Evolutionary conservation across 2,797 vertebrate genomes (phyloP), one percentile per base, ranked within the genome.

Genomic region (Acanthopagrus latus): DNA sequence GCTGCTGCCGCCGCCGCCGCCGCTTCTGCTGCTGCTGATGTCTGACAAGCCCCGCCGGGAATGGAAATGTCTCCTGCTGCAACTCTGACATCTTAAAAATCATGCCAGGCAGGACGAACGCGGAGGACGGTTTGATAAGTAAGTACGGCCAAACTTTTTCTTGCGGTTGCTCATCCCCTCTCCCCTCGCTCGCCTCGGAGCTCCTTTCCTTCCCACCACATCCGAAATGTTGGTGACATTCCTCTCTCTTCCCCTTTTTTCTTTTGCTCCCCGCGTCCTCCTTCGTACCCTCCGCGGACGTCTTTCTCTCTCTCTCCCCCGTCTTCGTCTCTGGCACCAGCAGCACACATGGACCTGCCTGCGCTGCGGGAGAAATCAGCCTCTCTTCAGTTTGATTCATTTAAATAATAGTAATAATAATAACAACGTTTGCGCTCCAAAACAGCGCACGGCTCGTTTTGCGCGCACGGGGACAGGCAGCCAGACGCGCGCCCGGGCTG

Each of bases 141-240:
- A 93, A 97, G 97, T 96, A 91, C 71, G 68, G 58, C 23, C 54
- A 85, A 92, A 90, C 86, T 91, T 90, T 92, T 86, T 86, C 33
- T 33, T 71, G 23, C 65, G 60, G 64, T 78, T 78, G 63, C 63
- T 72, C 23, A 64, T 80, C 59, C 69, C 52, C 56, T 66, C 56
- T 52, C 56, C 66, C 59, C 43, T 20, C 41, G 9, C 73, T 78
- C 72, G 63, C 64, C 25, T 76, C 38, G 67, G 78, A 82, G 71
- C 23, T 71, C 50, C 5, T 50, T n/a, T 25, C 59, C 29, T 69
- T 13, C 38, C 33, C 33, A 33, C 48, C 47, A 4, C 64, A 73
- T 76, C 59, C n/a, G 20, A 87, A 78, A 73, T 83, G 72, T 84
- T 80, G 77, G 44, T 81, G 80, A 81, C 88, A 87, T 84, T 84